Evolutionary conservation across 2,113 vertebrate species (phyloP).

Genomic region (Hydropotes inermis): DNA sequence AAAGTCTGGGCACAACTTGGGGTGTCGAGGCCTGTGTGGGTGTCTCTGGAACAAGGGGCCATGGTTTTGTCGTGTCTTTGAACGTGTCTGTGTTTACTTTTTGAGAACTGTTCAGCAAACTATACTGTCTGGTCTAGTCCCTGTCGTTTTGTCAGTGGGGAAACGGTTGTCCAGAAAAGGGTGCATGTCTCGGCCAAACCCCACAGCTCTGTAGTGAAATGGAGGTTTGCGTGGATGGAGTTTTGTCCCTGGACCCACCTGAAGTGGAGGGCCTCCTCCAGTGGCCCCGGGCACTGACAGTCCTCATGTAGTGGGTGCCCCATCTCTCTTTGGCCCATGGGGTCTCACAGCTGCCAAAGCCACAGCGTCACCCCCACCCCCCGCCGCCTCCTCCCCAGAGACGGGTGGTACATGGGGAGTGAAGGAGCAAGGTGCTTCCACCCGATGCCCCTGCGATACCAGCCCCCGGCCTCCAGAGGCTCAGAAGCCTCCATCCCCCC

Average conservation of each 20-base stretch:
- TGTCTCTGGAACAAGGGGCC: neutral
- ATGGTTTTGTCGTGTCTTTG: fast-evolving
- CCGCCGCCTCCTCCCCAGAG: neutral
- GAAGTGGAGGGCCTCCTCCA: neutral
- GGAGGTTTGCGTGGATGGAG: neutral
- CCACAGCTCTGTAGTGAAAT: neutral
- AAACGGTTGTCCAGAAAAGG: neutral
- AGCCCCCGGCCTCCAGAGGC: neutral
- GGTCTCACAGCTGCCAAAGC: neutral
- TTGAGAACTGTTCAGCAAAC: neutral
- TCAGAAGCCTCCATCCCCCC: neutral
- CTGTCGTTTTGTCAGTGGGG: neutral
- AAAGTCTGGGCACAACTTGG: neutral
- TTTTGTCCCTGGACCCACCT: neutral
- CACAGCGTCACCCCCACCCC: fast-evolving
- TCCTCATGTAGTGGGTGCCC: neutral
- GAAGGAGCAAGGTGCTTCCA: fast-evolving
- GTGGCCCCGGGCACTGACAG: fast-evolving
- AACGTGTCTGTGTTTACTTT: too few species aligned
- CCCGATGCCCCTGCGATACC: fast-evolving
- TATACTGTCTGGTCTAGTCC: neutral
- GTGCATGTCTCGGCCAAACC: fast-evolving
- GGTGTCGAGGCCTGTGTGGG: neutral
- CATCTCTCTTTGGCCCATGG: neutral
- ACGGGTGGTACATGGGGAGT: fast-evolving